These are phyloP conservation scores for Gobionotothen gibberifrons DNA, from an alignment of 2,797 vertebrate genomes.

Conservation along the genomic window DNA sequence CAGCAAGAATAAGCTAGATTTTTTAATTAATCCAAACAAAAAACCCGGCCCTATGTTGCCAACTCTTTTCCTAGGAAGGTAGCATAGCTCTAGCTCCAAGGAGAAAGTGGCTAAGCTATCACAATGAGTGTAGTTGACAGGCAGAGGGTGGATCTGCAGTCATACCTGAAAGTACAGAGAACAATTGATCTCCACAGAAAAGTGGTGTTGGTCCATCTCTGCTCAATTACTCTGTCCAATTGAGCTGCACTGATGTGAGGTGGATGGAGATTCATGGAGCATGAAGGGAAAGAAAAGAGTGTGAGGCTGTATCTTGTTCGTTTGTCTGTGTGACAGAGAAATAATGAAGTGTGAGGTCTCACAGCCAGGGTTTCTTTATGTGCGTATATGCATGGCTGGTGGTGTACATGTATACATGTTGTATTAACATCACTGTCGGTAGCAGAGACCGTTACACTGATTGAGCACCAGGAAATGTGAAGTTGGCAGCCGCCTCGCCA, in stretches of 20 bases:
- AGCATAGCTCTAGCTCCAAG: too few relatives aligned
- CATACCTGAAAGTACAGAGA: slow-evolving; percentile 26
- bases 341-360: slow-evolving; percentile 18
- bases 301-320: slow-evolving; percentile 32
- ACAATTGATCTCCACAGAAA: slow-evolving; percentile 31
- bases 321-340: slow-evolving; percentile 38
- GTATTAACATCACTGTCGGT: slow-evolving; percentile 20
- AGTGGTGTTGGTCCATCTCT: slow-evolving; percentile 20
- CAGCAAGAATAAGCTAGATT: too few relatives aligned
- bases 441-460: slow-evolving; percentile 49
- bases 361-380: slow-evolving; percentile 9
- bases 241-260: slow-evolving; percentile 41
- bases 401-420: background rate
- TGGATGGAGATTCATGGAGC: slow-evolving; percentile 35
- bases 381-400: slow-evolving; percentile 1
- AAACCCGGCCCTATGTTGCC: too few relatives aligned
- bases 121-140: slow-evolving; percentile 15
- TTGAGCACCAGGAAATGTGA: slow-evolving; percentile 55
- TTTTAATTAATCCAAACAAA: too few relatives aligned
- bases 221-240: slow-evolving; percentile 33
- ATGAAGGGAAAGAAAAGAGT: slow-evolving; percentile 19
- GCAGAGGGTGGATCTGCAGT: slow-evolving; percentile 20
- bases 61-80: too few relatives aligned
- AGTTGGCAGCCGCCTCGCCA: slow-evolving; percentile 18
- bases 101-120: background rate